Percentiles rank a stretch among this genome's conserved stretches.
Conservation (phyloP, 2,888 invertebrate genomes). For the Amblyjoppa proteus region DNA sequence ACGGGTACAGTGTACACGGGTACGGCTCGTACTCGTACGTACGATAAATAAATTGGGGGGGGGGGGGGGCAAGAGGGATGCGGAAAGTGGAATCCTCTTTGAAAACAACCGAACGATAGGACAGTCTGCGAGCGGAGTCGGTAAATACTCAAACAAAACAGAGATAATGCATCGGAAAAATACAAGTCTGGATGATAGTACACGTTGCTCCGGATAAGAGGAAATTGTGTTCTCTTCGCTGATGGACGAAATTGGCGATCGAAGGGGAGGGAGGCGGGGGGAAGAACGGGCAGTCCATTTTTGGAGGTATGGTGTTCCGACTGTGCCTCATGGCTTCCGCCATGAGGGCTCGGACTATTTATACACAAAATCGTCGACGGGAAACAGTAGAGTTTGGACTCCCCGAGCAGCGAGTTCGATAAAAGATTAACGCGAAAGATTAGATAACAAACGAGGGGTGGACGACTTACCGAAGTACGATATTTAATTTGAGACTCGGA, state of each 20-base stretch:
- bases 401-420: not conserved
- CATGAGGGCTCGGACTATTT: conserved; percentile 8
- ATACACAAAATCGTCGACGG: not conserved
- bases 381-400: not conserved
- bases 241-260: not conserved
- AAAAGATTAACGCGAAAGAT: conserved; percentile 15
- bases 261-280: not conserved
- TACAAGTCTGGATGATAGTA: too few relatives aligned
- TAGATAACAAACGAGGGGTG: conserved; percentile 21
- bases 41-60: not conserved
- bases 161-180: too few relatives aligned
- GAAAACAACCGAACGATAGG: too few relatives aligned
- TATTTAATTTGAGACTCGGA: not conserved
- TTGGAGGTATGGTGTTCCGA: not conserved
- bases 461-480: conserved; percentile 17
- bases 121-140: too few relatives aligned
- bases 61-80: too few relatives aligned
- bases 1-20: too few relatives aligned
- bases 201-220: not conserved
- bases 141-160: too few relatives aligned
- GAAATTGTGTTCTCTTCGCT: not conserved
- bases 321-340: not conserved
- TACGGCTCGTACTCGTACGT: too few relatives aligned
- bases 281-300: not conserved
- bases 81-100: too few relatives aligned